Percentiles rank a stretch among this genome's conserved stretches.
Evolutionary conservation across 1,140 invertebrate genomes (phyloP).

Genomic region (Anastatus disparis): DNA sequence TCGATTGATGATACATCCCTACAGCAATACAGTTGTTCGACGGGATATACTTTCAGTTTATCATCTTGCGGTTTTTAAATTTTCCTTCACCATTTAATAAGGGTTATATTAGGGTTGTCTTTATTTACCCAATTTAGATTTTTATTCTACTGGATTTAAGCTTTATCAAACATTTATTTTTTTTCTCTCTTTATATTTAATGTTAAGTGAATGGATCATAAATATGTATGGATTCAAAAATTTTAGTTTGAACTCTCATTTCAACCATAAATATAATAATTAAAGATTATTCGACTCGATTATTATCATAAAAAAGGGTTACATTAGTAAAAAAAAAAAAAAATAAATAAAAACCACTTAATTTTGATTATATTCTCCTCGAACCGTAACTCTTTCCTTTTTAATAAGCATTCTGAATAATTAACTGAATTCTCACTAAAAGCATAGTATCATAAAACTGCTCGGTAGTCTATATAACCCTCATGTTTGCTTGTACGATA

Average conservation of each 20-base stretch:
- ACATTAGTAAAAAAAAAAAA: no score
- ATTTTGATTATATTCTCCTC: background rate
- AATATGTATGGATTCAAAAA: no score
- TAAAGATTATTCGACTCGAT: background rate
- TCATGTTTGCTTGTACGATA: no score
- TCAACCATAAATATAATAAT: no score
- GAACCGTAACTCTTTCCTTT: background rate
- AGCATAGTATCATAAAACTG: slow-evolving; percentile 18
- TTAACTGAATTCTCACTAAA: slow-evolving; percentile 26
- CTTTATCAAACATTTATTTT: no score
- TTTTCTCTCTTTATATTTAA: no score
- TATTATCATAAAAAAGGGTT: no score
- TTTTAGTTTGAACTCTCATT: no score
- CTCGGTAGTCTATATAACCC: background rate
- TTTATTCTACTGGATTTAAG: no score
- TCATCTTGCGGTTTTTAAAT: background rate
- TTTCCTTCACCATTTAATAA: background rate
- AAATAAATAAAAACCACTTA: background rate
- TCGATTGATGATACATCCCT: background rate
- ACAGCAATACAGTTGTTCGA: background rate
- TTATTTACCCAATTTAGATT: background rate
- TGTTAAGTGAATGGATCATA: no score
- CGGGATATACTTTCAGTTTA: background rate
- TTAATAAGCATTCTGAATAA: slow-evolving; percentile 15
- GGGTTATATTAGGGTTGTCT: background rate